Evolutionary conservation across 1,140 invertebrate species (phyloP).

Genomic region (Carposina sasakii): DNA sequence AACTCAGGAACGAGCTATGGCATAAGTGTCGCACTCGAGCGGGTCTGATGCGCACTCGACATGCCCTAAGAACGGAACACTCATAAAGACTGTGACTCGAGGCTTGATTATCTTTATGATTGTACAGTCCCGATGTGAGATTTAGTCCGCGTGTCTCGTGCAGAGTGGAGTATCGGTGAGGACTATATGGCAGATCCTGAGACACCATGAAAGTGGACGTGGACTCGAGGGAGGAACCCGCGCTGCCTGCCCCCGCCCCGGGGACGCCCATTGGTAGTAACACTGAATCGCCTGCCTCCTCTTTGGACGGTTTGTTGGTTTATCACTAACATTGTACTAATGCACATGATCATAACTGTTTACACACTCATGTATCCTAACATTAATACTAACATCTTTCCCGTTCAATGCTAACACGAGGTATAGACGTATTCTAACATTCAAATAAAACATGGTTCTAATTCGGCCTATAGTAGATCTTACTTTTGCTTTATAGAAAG

Average conservation of each 20-base stretch:
- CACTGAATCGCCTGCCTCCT: slow-evolving; percentile 56
- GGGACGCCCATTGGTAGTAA: slow-evolving; percentile 47
- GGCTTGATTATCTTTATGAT: too few relatives aligned
- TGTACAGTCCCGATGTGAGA: too few relatives aligned
- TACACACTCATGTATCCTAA: too few relatives aligned
- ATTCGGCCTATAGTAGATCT: too few relatives aligned
- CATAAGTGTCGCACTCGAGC: too few relatives aligned
- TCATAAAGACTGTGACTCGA: too few relatives aligned
- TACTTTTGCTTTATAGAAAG: background rate
- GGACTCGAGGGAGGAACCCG: slow-evolving; percentile 43
- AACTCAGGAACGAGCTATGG: too few relatives aligned
- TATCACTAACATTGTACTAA: slow-evolving; percentile 35
- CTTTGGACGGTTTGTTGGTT: slow-evolving; percentile 57
- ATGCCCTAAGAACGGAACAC: too few relatives aligned
- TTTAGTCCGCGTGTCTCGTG: slow-evolving; percentile 42
- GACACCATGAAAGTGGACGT: slow-evolving; percentile 57
- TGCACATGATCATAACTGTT: slow-evolving; percentile 25
- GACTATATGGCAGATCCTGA: slow-evolving; percentile 41
- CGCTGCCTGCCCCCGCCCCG: slow-evolving; percentile 25
- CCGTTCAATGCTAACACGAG: background rate
- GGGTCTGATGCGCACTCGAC: too few relatives aligned
- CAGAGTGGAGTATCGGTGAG: slow-evolving; percentile 39
- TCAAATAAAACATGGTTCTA: too few relatives aligned
- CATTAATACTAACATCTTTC: background rate
- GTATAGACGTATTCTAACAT: background rate